These are phyloP conservation scores for Helicolenus hilgendorfi DNA, from an alignment of 2,797 vertebrate genomes.

Conservation along the genomic window DNA sequence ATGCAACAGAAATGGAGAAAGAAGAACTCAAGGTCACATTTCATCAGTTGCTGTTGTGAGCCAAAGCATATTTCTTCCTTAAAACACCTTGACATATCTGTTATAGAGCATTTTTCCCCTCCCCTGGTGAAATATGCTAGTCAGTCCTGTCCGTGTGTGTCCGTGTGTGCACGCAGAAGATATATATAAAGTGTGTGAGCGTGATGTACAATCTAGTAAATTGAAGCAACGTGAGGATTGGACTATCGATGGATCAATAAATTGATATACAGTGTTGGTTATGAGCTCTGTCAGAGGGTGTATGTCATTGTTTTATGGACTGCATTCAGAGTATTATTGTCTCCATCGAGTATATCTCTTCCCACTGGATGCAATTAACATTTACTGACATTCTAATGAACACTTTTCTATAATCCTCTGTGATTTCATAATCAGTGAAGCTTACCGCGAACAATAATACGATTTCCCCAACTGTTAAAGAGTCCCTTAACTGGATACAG, in stretches of 20 bases:
- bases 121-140: constrained; percentile 77
- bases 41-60: constrained; percentile 78
- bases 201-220: constrained; percentile 82
- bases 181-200: constrained; percentile 25
- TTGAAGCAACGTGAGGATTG: constrained; percentile 65
- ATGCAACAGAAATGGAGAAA: constrained; percentile 68
- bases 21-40: constrained; percentile 81
- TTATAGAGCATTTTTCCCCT: constrained; percentile 77
- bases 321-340: constrained; percentile 76
- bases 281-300: constrained; percentile 79
- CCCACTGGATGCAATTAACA: constrained; percentile 87
- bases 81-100: constrained; percentile 86
- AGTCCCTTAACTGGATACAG: constrained; percentile 65
- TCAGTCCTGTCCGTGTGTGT: constrained; percentile 49
- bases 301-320: constrained; percentile 82
- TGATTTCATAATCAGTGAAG: constrained; percentile 80
- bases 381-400: constrained; percentile 85
- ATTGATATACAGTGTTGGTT: constrained; percentile 82
- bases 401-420: constrained; percentile 77
- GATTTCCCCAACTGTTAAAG: constrained; percentile 76
- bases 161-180: constrained; percentile 40
- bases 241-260: constrained; percentile 79
- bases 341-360: constrained; percentile 64
- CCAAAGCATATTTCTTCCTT: constrained; percentile 85
- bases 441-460: constrained; percentile 74